Conservation (phyloP, 2,797 vertebrate species). For the Parambassis ranga region DNA sequence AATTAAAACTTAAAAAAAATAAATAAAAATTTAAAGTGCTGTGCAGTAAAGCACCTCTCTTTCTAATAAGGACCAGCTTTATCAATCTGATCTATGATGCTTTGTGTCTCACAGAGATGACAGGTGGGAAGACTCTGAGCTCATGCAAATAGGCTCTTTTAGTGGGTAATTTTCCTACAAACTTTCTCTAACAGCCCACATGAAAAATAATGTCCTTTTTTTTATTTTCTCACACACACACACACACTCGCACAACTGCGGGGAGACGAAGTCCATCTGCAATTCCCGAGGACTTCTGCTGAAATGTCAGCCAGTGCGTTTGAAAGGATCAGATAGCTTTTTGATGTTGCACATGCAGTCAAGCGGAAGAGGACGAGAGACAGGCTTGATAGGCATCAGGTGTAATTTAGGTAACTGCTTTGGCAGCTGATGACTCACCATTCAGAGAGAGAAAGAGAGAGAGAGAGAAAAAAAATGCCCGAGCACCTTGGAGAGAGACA, state of each 20-base stretch:
- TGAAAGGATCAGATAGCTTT: conserved; percentile 76
- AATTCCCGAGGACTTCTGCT: conserved; percentile 46
- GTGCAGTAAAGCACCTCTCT: conserved; percentile 3
- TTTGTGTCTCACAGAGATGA: conserved; percentile 8
- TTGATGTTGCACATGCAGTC: conserved; percentile 70
- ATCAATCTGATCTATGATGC: conserved; percentile 20
- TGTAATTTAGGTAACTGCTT: conserved; percentile 77
- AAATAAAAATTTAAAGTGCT: conserved; percentile 14
- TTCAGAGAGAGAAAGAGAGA: too few species aligned
- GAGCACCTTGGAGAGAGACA: conserved; percentile 46
- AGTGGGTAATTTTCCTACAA: not conserved
- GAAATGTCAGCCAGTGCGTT: conserved; percentile 74
- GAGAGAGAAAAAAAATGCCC: too few species aligned
- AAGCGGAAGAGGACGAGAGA: conserved; percentile 69
- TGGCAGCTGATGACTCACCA: conserved; percentile 72
- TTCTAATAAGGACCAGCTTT: conserved; percentile 19
- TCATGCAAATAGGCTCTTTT: not conserved
- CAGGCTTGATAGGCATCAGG: conserved; percentile 76
- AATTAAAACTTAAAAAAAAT: conserved; percentile 31
- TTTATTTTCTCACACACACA: not conserved
- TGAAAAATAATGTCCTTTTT: not conserved
- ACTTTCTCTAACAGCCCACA: not conserved
- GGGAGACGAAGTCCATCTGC: conserved; percentile 46
- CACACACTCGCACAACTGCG: not conserved
- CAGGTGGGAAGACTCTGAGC: not conserved